These are phyloP conservation scores for Luffia ferchaultella DNA, from an alignment of 2,888 invertebrate species.

Conservation along the genomic window DNA sequence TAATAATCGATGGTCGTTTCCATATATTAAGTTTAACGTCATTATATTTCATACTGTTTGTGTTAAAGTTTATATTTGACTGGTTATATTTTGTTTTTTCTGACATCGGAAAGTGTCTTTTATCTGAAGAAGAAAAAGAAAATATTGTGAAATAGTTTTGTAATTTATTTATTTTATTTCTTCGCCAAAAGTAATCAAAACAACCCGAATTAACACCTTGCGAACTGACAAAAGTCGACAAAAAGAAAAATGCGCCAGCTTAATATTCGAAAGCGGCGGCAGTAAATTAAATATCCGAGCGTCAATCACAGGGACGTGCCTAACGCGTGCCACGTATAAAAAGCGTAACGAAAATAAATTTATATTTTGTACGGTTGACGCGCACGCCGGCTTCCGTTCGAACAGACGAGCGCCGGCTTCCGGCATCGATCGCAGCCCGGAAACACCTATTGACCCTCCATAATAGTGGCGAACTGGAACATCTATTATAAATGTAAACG, in stretches of 20 bases:
- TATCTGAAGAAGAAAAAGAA: no score
- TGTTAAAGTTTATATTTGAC: no score
- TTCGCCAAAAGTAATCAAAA: no score
- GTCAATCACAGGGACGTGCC: neutral
- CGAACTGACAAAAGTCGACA: neutral
- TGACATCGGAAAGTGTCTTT: no score
- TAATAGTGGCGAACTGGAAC: constrained; percentile 24
- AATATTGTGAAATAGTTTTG: no score
- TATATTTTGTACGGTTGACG: constrained; percentile 13
- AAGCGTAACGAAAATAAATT: neutral
- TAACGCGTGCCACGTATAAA: neutral
- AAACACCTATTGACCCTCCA: constrained; percentile 38
- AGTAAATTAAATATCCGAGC: neutral
- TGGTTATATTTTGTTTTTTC: no score
- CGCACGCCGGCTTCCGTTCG: constrained; percentile 30
- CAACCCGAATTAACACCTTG: neutral
- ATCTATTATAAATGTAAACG: no score
- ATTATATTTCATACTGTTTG: no score
- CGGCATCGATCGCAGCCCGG: constrained; percentile 35
- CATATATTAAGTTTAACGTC: no score
- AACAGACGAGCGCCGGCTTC: constrained; percentile 28
- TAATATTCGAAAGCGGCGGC: neutral
- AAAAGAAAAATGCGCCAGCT: neutral
- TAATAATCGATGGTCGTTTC: no score
- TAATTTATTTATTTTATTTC: no score